Base-by-base conservation (phyloP, 2,113 vertebrate genomes). In the Lepus europaeus region DNA sequence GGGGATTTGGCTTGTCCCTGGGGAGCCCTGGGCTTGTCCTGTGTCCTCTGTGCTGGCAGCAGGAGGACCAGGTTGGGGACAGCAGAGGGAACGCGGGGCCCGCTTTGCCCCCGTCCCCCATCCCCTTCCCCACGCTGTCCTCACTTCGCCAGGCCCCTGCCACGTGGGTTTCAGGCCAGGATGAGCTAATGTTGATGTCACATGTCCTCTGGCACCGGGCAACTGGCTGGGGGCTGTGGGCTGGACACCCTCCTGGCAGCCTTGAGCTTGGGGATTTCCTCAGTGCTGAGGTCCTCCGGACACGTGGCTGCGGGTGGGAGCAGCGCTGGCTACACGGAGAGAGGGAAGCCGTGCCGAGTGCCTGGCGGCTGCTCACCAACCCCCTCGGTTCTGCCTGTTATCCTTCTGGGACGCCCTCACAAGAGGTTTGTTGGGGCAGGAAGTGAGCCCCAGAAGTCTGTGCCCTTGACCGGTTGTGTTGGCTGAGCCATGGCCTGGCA, bases 401-500 rank as follows among this genome's bases (percentile, higher is more conserved):
- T 95, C 95, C 6, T 6, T 45, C 45, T 45, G 45, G 51, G n/a
- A 45, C 49, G 74, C 9, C 12, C 31, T 20, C 29, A 39, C 19
- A 14, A 84, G 89, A 59, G 49, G 25, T 16, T 59, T 56, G 25
- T 64, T 59, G 33, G 0, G 8, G 51, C 51, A 76, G 93, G 79
- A 96, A 95, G 85, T 89, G 39, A 56, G 77, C 45, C 22, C 13
- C n/a, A 19, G 39, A 19, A 14, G 23, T 53, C 11, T 23, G 13
- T 3, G 45, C 33, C 59, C 51, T 68, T 2, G 5, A n/a, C 1
- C 2, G 20, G 39, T 64, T 36, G 19, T 2, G 1, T 29, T 74
- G 5, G 11, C 36, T 27, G 72, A n/a, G n/a, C 29, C 25, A 5
- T 0, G 2, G 39, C 13, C 82, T 20, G 6, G 45, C 49, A 0